Base-by-base conservation (phyloP, 1,140 invertebrate species). In the Luehdorfia chinensis region DNA sequence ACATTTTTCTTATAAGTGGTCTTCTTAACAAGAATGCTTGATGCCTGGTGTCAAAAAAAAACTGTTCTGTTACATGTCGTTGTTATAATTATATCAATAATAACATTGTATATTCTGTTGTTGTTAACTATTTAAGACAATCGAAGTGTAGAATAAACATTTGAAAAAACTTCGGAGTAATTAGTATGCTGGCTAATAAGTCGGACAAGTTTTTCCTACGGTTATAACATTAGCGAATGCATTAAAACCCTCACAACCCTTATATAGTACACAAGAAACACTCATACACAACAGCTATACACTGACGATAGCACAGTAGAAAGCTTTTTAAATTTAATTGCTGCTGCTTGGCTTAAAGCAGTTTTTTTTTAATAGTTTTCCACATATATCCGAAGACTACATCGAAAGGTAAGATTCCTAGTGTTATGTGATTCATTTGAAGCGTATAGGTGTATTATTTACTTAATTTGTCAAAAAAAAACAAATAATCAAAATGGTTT, bases 81-180 rank as follows among this genome's bases (percentile, higher is more conserved):
- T 77, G 77, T 81, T 79, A 76, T 44, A 69, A 71, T 63, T 71
- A 70, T 61, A 69, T 60, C 56, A 60, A 67, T 68, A n/a, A 66
- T 30, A n/a, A 43, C 39, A 43, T 66, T 83, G 74, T 83, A 75
- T 73, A 79, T 76, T 75, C 51, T 66, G 66, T 83, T 79, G 75
- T 80, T 81, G 75, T 83, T 83, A 77, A 66, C 55, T 83, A 68
- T 75, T 72, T 83, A 79, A 83, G 76, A 58, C 57, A 50, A 68
- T 67, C 59, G 62, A 75, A 57, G 44, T 58, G 74, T 83, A 83
- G 71, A 78, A 75, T 79, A 77, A 83, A 77, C 43, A 79, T 76
- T 78, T 75, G 54, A 66, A 71, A 72, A 51, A 53, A 54, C n/a
- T n/a, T 50, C 8, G 27, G 36, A 39, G 4, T 50, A 34, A 2